phyloP scores from a whole-genome alignment of 1,140 invertebrate species.

The Zaprionus ornatus region DNA sequence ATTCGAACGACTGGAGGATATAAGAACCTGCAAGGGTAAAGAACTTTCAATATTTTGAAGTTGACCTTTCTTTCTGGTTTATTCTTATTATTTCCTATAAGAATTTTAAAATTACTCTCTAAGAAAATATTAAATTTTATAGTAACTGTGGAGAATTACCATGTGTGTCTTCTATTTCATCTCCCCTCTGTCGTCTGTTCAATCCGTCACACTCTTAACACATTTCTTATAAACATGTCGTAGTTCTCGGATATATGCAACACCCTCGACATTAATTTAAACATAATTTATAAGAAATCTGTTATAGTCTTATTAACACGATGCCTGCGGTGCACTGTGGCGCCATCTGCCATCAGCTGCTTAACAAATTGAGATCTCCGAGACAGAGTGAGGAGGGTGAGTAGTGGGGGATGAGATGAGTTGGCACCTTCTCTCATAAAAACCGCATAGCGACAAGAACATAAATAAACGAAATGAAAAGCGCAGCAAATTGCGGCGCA shows the following conservation, averaged over 20 bases:
- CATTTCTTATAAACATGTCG: slow-evolving; percentile 44
- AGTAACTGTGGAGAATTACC: neutral
- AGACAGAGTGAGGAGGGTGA: neutral
- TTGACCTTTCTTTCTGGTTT: too few species aligned
- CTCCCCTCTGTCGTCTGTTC: neutral
- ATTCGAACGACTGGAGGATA: too few species aligned
- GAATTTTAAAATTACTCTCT: neutral
- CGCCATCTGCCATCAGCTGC: slow-evolving; percentile 72
- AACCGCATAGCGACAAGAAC: slow-evolving; percentile 72
- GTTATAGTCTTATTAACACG: slow-evolving; percentile 70
- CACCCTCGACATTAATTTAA: slow-evolving; percentile 42
- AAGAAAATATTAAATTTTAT: neutral
- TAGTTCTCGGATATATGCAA: slow-evolving; percentile 12
- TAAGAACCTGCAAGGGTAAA: too few species aligned
- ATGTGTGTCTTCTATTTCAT: neutral
- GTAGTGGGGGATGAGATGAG: slow-evolving; percentile 45
- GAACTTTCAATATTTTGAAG: too few species aligned
- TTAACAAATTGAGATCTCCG: slow-evolving; percentile 72
- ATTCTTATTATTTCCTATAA: neutral
- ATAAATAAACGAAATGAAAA: slow-evolving; percentile 79
- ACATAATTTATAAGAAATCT: slow-evolving; percentile 78
- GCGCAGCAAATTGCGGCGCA: slow-evolving; percentile 65
- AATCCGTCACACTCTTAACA: slow-evolving; percentile 28
- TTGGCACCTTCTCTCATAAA: slow-evolving; percentile 68
- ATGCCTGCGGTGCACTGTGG: slow-evolving; percentile 36